Conservation (phyloP, 2,113 vertebrate species). For the Pardalotus punctatus region DNA sequence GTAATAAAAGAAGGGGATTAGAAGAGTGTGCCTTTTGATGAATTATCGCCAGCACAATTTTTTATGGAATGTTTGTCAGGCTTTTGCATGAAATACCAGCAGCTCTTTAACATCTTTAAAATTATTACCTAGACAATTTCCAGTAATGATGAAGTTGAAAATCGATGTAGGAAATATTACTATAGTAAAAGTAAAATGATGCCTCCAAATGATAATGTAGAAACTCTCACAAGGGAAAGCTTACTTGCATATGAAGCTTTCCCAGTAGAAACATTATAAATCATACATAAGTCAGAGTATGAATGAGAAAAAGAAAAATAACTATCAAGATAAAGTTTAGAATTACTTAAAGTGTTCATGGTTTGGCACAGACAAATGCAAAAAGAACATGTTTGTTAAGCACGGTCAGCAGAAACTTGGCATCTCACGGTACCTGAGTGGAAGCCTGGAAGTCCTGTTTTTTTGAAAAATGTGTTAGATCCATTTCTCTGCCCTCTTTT, state of each 20-base stretch:
- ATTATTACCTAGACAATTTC: constrained; percentile 31
- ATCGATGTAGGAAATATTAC: constrained; percentile 55
- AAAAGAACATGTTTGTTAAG: background rate
- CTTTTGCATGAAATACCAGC: constrained; percentile 6
- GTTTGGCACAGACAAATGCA: constrained; percentile 24
- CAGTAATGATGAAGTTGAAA: constrained; percentile 23
- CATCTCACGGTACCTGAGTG: background rate
- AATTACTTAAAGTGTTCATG: background rate
- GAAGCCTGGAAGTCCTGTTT: background rate
- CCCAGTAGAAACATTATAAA: constrained; percentile 38
- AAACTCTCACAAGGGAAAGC: constrained; percentile 4
- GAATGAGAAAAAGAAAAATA: constrained; percentile 32
- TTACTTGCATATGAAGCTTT: constrained; percentile 24
- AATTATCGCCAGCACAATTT: constrained; percentile 20
- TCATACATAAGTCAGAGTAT: constrained; percentile 29
- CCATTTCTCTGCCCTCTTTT: background rate
- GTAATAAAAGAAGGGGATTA: constrained; percentile 13
- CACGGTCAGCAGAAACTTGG: background rate
- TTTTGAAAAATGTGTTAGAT: background rate
- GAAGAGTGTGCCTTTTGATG: background rate
- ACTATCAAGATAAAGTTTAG: constrained; percentile 6
- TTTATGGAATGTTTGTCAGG: constrained; percentile 16
- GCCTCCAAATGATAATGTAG: background rate
- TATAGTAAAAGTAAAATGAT: constrained; percentile 14
- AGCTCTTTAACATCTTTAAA: constrained; percentile 38